Conservation (phyloP, 2,797 vertebrate genomes). For the Neosilurus hyrtlii region DNA sequence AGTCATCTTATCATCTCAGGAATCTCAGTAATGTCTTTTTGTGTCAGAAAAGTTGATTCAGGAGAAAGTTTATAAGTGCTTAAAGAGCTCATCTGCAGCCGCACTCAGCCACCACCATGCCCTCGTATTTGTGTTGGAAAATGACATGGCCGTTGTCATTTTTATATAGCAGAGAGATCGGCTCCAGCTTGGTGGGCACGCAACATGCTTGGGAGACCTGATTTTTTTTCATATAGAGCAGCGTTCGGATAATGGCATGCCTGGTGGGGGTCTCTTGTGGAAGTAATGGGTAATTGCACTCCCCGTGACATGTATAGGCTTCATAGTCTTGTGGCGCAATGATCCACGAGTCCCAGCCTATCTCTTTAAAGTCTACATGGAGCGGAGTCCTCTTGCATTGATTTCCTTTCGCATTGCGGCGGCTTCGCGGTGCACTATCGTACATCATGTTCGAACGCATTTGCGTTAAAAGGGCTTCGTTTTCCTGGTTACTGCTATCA, state of each 20-base stretch:
- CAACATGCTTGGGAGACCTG: constrained; percentile 88
- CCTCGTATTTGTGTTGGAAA: constrained; percentile 94
- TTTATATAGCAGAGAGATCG: constrained; percentile 92
- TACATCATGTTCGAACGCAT: constrained; percentile 85
- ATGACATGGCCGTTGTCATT: constrained; percentile 86
- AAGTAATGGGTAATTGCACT: constrained; percentile 84
- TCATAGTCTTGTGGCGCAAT: constrained; percentile 87
- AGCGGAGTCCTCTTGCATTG: constrained; percentile 86
- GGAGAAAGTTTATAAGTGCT: constrained; percentile 65
- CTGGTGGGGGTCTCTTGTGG: constrained; percentile 88
- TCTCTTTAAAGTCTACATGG: constrained; percentile 94
- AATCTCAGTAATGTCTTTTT: not conserved
- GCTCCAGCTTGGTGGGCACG: constrained; percentile 90
- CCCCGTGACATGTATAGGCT: constrained; percentile 87
- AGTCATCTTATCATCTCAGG: not conserved
- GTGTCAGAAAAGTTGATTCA: not conserved
- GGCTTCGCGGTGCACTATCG: constrained; percentile 80
- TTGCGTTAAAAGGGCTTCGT: constrained; percentile 76
- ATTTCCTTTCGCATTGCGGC: constrained; percentile 84
- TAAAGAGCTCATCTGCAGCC: constrained; percentile 85
- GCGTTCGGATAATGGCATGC: constrained; percentile 89
- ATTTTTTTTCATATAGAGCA: constrained; percentile 83
- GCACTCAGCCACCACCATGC: constrained; percentile 92
- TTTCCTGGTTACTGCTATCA: constrained; percentile 63
- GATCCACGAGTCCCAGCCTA: constrained; percentile 93